Conservation (phyloP, 1,140 invertebrate genomes). For the Drosophila eugracilis region DNA sequence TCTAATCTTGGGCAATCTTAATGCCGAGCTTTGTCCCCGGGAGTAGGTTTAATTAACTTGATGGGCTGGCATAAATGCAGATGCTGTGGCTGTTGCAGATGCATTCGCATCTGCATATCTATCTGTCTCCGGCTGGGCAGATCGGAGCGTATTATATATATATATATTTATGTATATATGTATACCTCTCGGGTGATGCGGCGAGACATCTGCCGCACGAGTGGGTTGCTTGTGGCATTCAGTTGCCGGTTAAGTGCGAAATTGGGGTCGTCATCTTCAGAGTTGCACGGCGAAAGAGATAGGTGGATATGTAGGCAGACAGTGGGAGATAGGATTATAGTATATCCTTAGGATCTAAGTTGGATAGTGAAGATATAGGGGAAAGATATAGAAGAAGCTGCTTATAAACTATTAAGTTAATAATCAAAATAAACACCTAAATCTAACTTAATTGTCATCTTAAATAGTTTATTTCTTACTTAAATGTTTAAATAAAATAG, state of each 20-base stretch:
- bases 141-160: constrained; percentile 1
- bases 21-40: background rate
- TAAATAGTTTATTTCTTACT: no score
- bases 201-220: constrained; percentile 45
- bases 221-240: constrained; percentile 36
- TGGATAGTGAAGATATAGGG: no score
- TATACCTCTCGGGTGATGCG: constrained; percentile 5
- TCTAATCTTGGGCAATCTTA: constrained; percentile 15
- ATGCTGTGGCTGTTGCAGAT: constrained; percentile 33
- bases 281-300: constrained; percentile 9
- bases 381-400: no score
- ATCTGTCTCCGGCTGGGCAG: background rate
- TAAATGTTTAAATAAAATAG: no score
- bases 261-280: constrained; percentile 64
- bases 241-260: constrained; percentile 63
- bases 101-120: constrained; percentile 6
- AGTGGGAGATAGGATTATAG: background rate
- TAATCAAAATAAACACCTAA: no score
- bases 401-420: no score
- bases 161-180: background rate
- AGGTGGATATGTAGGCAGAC: background rate
- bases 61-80: constrained; percentile 43
- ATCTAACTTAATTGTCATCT: no score
- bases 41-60: constrained; percentile 53
- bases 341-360: background rate